Base-by-base conservation (phyloP, 2,888 invertebrate genomes). In the Gymnoscelis rufifasciata region DNA sequence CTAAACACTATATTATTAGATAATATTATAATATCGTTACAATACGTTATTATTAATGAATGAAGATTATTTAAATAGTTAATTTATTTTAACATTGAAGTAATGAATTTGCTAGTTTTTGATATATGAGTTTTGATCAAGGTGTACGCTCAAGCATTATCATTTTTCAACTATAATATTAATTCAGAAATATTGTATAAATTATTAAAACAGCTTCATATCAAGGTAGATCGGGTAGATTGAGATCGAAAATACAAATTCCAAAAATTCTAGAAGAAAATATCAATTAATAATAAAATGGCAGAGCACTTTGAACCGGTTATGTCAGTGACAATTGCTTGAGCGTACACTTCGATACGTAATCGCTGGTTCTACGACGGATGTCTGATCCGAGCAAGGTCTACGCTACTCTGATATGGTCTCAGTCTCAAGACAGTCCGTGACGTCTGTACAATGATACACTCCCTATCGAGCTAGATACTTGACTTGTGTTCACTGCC, bases 341-440 rank as follows among this genome's bases (percentile, higher is more conserved):
- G 49, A 37, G 23, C 35, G 52, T 43, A 38, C 24, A 27, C 5
- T 42, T 46, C 52, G 42, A 46, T 64, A 74, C 72, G 70, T 60
- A 74, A 78, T 78, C 79, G 77, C 86, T 86, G 74, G 72, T 84
- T 83, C 86, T 86, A 83, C 82, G 79, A 80, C 76, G 86, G 80
- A 81, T 72, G 58, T 69, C 75, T 72, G 67, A 75, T 69, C 75
- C 72, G 67, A 75, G 70, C 68, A 64, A 59, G 62, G 63, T 61
- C 71, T 78, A 79, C 76, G 74, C 83, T 83, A 84, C 77, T 74
- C 74, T 86, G 87, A 86, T 88, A 88, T 87, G 87, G 86, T 76
- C 83, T 87, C 87, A 87, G 87, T 86, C 87, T 88, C 87, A 84
- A 86, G 86, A 88, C 82, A 82, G 77, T 83, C 80, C 83, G 71